Base-by-base conservation (phyloP, 2,797 vertebrate genomes). In the Cuniculus paca region DNA sequence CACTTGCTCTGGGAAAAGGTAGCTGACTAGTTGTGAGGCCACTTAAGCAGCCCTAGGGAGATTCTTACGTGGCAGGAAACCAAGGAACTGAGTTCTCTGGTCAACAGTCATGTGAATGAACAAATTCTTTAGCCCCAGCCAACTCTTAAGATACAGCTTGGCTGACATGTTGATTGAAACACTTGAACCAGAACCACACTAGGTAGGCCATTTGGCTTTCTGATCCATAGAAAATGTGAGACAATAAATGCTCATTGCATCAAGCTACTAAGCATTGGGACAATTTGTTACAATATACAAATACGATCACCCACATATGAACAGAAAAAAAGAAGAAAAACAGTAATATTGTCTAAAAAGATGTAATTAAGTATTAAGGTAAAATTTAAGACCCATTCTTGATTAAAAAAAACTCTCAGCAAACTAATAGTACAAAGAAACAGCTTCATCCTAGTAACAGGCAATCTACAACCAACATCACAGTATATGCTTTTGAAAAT, bases 381-480 rank as follows among this genome's bases (percentile, higher is more conserved):
- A 91, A 85, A 80, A 91, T 83, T 90, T n/a, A 94, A 83, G 56
- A 83, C 2, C 28, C 19, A 34, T 68, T 94, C 83, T 88, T 87
- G 39, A 87, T 61, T 16, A 52, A 52, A 16, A 88, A 91, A 84
- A 85, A 81, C 12, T 42, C 45, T 48, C 45, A 68, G 34, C 48
- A 60, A 75, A 93, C 56, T 28, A 79, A 19, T 92, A 81, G 72
- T 13, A 74, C 39, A 80, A 65, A 42, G 36, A 82, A 72, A 50
- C 13, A 6, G 34, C 19, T 42, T 87, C 8, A n/a, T 72, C 28
- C 56, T 87, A 87, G 60, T 34, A 91, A 68, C 34, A 11, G 50
- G 83, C 50, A 91, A 54, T 45, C 42, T 91, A 93, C 12, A 81
- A 19, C 22, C 3, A 86, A 52, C 42, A 90, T 42, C n/a, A 86